Evolutionary conservation across 1,140 invertebrate species (phyloP), one percentile per base, ranked within the genome.

Genomic region (Andricus grossulariae): DNA sequence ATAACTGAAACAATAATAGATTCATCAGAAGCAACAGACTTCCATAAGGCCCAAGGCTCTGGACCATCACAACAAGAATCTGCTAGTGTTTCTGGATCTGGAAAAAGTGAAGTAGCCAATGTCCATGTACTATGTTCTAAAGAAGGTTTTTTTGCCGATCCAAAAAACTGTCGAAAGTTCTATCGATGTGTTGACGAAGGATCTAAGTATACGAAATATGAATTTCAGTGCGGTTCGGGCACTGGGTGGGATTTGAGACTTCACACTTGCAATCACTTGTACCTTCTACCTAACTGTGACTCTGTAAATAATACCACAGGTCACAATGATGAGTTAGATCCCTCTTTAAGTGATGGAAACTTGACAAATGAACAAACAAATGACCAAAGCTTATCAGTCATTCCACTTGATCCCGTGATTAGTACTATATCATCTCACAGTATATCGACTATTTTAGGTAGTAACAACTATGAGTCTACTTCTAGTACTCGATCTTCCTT

Each of bases 121-220:
- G 10, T 2, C 10, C 39, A 11, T 45, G 7, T 8, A 45, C 1
- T 45, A 45, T 45, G 39, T 45, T 45, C 39, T 10, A 7, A 45
- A 11, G 39, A 45, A 45, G 39, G 39, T 45, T 45, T 45, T 45
- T 45, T 45, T 11, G 0, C 0, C 10, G 19, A 95, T 83, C 84
- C 90, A 50, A 90, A 91, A 19, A 91, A 95, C 80, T 96, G 95
- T 81, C 92, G 60, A 11, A 89, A 92, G 39, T 94, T 93, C 87
- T 93, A 94, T 81, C 88, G 93, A 66, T 94, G 93, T 76, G 91
- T 92, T 5, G 88, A 88, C 54, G 70, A 79, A 50, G 85, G 90
- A 74, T 90, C 88, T 72, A 84, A 89, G 71, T 92, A 86, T 79
- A 89, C 84, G 51, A 85, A 85, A 71, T 82, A 89, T 71, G 84